Base-by-base conservation (phyloP, 2,113 vertebrate genomes). In the Rhodinocichla rosea region DNA sequence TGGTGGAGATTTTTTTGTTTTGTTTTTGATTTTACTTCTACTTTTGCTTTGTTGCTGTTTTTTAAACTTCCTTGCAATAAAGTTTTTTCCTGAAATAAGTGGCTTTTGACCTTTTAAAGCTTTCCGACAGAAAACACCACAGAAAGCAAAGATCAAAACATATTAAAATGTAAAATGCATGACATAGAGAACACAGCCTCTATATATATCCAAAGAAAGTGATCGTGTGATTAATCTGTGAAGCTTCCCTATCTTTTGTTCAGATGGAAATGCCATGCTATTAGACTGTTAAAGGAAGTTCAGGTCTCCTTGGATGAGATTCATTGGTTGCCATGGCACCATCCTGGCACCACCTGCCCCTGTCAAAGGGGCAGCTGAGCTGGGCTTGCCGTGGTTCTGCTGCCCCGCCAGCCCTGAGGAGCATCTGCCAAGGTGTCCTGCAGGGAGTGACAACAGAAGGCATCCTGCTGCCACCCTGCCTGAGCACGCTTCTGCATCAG, bases 151-250 rank as follows among this genome's bases (percentile, higher is more conserved):
- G n/a, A 69, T 1, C 1, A 59, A 59, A 79, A 22, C 32, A 18
- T n/a, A 35, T 5, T 47, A 56, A 50, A 45, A 65, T 53, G 15
- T 13, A 24, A 62, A 71, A 76, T 20, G 1, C 1, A 24, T 15
- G 1, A 44, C 0, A 1, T 64, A 59, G 3, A 42, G n/a, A 79
- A 21, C 16, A 65, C 3, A 23, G 13, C 3, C n/a, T 37, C 1
- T 37, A 3, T 4, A 6, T 27, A 19, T 11, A 71, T 20, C 6
- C 27, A 63, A 32, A 57, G 33, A 70, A 74, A 45, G 28, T 59
- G 10, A 35, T 13, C 3, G 11, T 32, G 23, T 24, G 15, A 37
- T 47, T 53, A 30, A 64, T 26, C 2, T 57, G 7, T 64, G 45
- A 64, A 71, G 32, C 9, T 76, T 80, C 22, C 18, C 9, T n/a